Evolutionary conservation across 1,140 invertebrate genomes (phyloP).

Genomic region (Diorhabda sublineata): DNA sequence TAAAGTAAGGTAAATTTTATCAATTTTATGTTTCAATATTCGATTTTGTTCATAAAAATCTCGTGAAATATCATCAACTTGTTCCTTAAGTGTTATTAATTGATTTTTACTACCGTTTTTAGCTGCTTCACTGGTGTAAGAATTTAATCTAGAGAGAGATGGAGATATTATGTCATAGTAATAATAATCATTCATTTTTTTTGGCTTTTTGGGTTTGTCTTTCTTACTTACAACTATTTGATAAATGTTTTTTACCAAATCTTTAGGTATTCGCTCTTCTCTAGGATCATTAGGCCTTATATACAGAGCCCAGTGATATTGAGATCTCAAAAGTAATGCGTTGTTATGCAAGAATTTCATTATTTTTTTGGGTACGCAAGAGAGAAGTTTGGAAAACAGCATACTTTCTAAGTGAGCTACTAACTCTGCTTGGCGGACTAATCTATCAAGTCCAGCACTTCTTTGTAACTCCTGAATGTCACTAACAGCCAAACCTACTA

Average conservation of each 20-base stretch:
- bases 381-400: constrained; percentile 69
- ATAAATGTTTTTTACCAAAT: constrained; percentile 67
- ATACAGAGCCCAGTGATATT: constrained; percentile 65
- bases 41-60: constrained; percentile 23
- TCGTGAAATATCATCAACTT: constrained; percentile 26
- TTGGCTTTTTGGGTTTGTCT: constrained; percentile 52
- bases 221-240: constrained; percentile 66
- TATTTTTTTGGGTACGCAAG: constrained; percentile 61
- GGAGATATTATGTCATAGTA: constrained; percentile 35
- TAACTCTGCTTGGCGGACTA: constrained; percentile 74
- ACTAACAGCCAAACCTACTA: constrained; percentile 80
- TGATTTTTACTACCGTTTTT: constrained; percentile 14
- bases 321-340: constrained; percentile 66
- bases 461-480: constrained; percentile 80
- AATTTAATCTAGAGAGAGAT: constrained; percentile 43
- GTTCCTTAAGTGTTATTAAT: constrained; percentile 25
- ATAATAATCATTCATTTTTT: constrained; percentile 21
- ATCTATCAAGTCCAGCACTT: constrained; percentile 71
- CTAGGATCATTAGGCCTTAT: constrained; percentile 75
- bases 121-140: constrained; percentile 24
- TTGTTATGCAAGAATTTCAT: constrained; percentile 61
- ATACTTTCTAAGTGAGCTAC: constrained; percentile 76
- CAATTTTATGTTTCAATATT: constrained; percentile 23
- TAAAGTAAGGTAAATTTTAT: constrained; percentile 21
- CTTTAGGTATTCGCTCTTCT: constrained; percentile 69